phyloP scores from a whole-genome alignment of 1,140 invertebrate genomes.

The Drosophila takahashii region DNA sequence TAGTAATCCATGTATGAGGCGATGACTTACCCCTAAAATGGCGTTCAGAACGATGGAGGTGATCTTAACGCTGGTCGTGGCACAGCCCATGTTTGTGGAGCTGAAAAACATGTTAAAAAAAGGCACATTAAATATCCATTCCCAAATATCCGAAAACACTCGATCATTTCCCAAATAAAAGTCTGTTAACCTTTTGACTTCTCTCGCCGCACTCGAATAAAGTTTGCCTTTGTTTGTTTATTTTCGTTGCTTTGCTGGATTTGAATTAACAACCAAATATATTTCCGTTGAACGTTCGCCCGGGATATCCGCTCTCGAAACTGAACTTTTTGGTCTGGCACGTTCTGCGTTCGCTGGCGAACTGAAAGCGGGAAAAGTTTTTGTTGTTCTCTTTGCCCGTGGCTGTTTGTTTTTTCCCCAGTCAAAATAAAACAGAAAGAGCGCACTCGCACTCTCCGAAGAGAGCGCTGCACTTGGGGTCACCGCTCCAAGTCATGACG shows the following conservation, averaged over 20 bases:
- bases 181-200: conserved; percentile 73
- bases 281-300: conserved; percentile 29
- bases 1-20: conserved; percentile 25
- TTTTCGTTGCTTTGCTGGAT: conserved; percentile 26
- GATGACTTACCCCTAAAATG: conserved; percentile 79
- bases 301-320: conserved; percentile 32
- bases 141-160: conserved; percentile 8
- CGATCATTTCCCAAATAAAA: conserved; percentile 19
- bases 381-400: conserved; percentile 43
- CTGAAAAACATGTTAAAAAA: conserved; percentile 27
- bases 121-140: conserved; percentile 6
- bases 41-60: conserved; percentile 67
- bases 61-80: conserved; percentile 75
- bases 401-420: conserved; percentile 13
- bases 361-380: conserved; percentile 70
- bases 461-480: conserved; percentile 38
- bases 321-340: conserved; percentile 50
- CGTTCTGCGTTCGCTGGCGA: conserved; percentile 67
- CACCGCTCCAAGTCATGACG: conserved; percentile 50
- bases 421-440: conserved; percentile 13
- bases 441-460: conserved; percentile 37
- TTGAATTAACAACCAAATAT: conserved; percentile 44
- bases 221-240: conserved; percentile 32
- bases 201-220: conserved; percentile 6
- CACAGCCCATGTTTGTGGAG: conserved; percentile 70